Base-by-base conservation (phyloP, 2,888 invertebrate genomes). In the Norana najaformis region DNA sequence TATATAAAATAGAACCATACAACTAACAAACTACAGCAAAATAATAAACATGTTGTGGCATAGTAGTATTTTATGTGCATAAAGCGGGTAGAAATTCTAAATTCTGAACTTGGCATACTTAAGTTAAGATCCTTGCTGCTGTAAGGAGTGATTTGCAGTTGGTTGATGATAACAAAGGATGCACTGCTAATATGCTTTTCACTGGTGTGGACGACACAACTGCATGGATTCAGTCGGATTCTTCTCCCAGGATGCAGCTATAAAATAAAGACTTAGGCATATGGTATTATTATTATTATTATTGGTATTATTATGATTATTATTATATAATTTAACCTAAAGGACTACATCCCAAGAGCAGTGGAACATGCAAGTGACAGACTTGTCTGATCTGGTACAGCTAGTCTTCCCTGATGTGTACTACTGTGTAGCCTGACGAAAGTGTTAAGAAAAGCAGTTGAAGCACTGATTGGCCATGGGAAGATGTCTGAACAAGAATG, bases 81-180 rank as follows among this genome's bases (percentile, higher is more conserved):
- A 69, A 30, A 69, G n/a, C n/a, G n/a, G n/a, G 69, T 69, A 69
- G n/a, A 69, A 53, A 47, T 11, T n/a, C 30, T n/a, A 69, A 53
- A 47, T 11, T n/a, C 30, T n/a, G n/a, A 69, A 69, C n/a, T n/a
- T 69, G 30, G n/a, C 69, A 69, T 69, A 69, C 69, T 69, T 69
- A 69, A 69, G n/a, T 69, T n/a, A 30, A 69, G 37, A 37, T 85
- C 36, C 37, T 6, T 37, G 35, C 85, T 14, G 85, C 85, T 37
- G 37, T 85, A 85, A 85, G 20, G 36, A 85, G 36, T 85, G 85
- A 85, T 18, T 37, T 36, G 20, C 85, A 85, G 36, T 35, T 85
- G 85, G 85, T 85, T 85, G 85, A 85, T 85, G 20, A 85, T 85
- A n/a, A 85, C 85, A 85, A 85, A 85, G 20, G 85, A 18, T 36